Conservation (phyloP, 2,888 invertebrate genomes). For the Drosophila meridionalis region DNA sequence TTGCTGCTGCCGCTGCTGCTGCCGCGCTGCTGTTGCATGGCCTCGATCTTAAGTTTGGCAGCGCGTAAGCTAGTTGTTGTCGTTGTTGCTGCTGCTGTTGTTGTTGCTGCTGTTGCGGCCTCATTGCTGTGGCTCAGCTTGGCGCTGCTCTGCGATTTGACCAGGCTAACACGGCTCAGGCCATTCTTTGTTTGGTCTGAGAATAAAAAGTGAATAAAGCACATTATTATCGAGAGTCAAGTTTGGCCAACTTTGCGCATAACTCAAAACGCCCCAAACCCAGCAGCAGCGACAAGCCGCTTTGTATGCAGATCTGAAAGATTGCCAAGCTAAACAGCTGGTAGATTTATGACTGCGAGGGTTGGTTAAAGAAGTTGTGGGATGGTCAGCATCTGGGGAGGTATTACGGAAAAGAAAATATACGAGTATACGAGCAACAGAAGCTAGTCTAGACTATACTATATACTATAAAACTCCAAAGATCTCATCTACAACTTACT, state of each 20-base stretch:
- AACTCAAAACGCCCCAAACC: conserved; percentile 46
- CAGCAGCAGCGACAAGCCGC: conserved; percentile 6
- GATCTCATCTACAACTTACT: neutral
- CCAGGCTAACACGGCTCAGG: conserved; percentile 55
- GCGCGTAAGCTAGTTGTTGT: conserved; percentile 69
- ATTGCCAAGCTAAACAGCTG: conserved; percentile 57
- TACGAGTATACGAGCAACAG: too few relatives aligned
- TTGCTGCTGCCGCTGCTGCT: conserved; percentile 50
- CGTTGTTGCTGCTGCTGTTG: conserved; percentile 44
- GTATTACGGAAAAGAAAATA: too few relatives aligned
- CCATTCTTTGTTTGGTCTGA: conserved; percentile 61
- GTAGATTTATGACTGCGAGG: conserved; percentile 76
- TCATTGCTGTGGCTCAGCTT: conserved; percentile 61
- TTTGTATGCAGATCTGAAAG: conserved; percentile 34
- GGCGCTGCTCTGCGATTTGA: conserved; percentile 70
- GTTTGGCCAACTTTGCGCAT: conserved; percentile 32
- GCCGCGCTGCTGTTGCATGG: conserved; percentile 75
- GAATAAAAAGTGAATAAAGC: neutral
- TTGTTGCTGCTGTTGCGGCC: conserved; percentile 46
- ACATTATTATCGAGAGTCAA: conserved; percentile 21
- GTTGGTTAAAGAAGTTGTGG: neutral
- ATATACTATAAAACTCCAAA: neutral
- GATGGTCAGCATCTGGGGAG: neutral
- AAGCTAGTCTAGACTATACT: too few relatives aligned
- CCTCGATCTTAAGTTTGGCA: conserved; percentile 72